Percentiles rank a stretch among this genome's conserved stretches.
Evolutionary conservation across 2,888 invertebrate species (phyloP).

Genomic region (Protula sp.): DNA sequence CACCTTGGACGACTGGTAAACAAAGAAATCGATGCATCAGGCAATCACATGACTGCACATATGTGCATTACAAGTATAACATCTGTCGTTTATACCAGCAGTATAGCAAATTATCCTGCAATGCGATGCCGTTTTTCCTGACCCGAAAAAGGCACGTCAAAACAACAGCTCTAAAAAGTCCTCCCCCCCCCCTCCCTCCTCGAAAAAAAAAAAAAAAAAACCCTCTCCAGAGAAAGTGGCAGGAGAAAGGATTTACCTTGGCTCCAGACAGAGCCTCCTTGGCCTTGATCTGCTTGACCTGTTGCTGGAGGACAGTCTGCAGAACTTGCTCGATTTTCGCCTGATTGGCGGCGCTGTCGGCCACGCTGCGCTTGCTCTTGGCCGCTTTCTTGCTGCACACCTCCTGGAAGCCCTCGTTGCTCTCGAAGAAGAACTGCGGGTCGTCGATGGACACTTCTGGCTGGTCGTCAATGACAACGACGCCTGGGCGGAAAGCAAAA

Average conservation of each 20-base stretch:
- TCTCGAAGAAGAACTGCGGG: constrained; percentile 53
- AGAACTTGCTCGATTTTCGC: no score
- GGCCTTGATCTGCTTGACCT: constrained; percentile 4
- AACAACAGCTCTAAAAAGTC: not conserved
- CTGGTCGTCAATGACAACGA: constrained; percentile 58
- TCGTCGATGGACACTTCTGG: constrained; percentile 56
- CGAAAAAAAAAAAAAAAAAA: no score
- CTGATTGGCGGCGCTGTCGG: no score
- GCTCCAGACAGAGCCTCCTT: no score
- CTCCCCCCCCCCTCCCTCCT: no score
- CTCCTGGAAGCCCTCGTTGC: constrained; percentile 70
- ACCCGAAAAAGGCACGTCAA: not conserved
- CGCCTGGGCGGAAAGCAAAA: constrained; percentile 45
- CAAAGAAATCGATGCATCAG: constrained; percentile 10
- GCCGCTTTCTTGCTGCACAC: constrained; percentile 69
- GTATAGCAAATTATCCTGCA: constrained; percentile 16
- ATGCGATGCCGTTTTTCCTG: no score
- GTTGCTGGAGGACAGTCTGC: constrained; percentile 12
- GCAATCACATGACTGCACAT: constrained; percentile 25
- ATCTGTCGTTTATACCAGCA: not conserved
- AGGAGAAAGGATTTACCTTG: no score
- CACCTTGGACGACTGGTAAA: not conserved
- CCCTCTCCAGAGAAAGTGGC: no score
- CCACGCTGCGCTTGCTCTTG: not conserved
- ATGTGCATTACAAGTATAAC: constrained; percentile 6